phyloP scores from a whole-genome alignment of 2,888 invertebrate genomes.

The Drosophila nigricruria region DNA sequence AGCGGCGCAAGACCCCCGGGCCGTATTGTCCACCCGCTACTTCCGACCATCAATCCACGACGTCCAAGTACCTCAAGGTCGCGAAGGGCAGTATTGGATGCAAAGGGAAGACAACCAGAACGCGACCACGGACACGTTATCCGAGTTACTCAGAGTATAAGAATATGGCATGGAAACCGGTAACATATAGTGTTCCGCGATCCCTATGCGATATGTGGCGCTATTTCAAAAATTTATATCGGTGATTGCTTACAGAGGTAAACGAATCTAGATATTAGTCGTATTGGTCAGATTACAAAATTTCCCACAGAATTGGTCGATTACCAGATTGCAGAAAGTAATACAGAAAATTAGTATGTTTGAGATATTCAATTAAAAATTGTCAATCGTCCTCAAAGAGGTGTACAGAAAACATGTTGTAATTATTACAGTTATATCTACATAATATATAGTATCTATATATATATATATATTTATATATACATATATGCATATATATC shows the following conservation, averaged over 20 bases:
- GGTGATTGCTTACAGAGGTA: neutral
- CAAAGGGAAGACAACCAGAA: neutral
- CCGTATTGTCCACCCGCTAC: neutral
- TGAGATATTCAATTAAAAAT: neutral
- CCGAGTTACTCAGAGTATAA: conserved; percentile 58
- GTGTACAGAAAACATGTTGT: too few species aligned
- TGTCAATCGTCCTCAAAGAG: neutral
- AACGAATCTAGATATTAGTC: neutral
- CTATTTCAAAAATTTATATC: neutral
- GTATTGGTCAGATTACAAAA: neutral
- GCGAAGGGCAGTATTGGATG: neutral
- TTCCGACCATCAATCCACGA: neutral
- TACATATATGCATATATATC: too few species aligned
- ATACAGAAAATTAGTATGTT: neutral
- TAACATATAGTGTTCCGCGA: neutral
- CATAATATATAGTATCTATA: too few species aligned
- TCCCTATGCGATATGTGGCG: conserved; percentile 29
- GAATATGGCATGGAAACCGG: neutral
- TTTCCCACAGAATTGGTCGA: neutral
- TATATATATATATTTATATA: too few species aligned
- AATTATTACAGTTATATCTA: too few species aligned
- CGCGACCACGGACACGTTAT: conserved; percentile 36
- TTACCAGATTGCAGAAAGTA: too few species aligned
- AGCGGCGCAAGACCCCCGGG: neutral
- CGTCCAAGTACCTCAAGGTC: neutral